Base-by-base conservation (phyloP, 1,140 invertebrate species). In the Calliphora vicina region DNA sequence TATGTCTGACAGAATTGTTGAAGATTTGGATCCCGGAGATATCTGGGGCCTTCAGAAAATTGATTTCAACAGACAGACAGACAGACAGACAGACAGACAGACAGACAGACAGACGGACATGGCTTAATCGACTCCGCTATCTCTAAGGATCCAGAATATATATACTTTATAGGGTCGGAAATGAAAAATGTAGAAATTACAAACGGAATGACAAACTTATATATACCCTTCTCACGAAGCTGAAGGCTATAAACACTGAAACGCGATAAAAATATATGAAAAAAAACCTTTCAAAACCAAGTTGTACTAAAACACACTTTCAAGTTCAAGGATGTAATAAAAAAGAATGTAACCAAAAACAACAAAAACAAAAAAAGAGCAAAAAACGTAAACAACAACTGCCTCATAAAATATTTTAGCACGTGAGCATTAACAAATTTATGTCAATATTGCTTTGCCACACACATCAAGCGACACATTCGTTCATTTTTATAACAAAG, bases 281-380 rank as follows among this genome's bases (percentile, higher is more conserved):
- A 61, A 23, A n/a, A 50, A 17, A 17, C 45, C 57, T 61, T 61
- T 20, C 6, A 67, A 20, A 20, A 67, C 45, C 45, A 50, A 50
- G 17, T 50, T 67, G 17, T 23, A 67, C 57, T 23, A 67, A 23
- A 1, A 23, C 13, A 67, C 23, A 57, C 23, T 81, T 81, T 81
- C 57, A 57, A 25, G 57, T 61, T 61, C 80, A 57, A 71, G 80
- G 80, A 50, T 82, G 23, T 45, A 82, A 67, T 72, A 82, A 80
- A 82, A 61, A 57, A 61, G n/a, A n/a, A 50, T 29, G 23, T 42
- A 25, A 25, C 78, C n/a, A 23, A 27, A 80, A 61, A 43, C n/a
- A 25, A 50, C 15, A 50, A 17, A 9, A 45, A 26, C 78, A 43
- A 80, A 50, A 15, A 5, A 80, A 80, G 17, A 57, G 17, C 26